Conservation (phyloP, 2,888 invertebrate species). For the Chaitophorus viminalis region DNA sequence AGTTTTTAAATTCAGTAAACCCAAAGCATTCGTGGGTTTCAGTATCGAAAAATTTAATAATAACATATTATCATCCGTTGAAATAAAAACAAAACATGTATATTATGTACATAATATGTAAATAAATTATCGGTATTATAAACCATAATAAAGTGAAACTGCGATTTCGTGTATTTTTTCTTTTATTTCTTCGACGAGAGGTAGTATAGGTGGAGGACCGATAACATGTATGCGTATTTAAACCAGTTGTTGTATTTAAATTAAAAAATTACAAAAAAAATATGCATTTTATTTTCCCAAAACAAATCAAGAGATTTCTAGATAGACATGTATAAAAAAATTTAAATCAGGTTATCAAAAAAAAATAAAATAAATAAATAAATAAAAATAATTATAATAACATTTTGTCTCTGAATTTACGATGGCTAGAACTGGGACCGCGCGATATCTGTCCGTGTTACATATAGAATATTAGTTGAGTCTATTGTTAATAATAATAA, state of each 20-base stretch:
- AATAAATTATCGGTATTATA: background rate
- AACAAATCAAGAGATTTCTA: conserved; percentile 15
- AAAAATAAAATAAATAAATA: background rate
- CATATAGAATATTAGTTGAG: background rate
- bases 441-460: background rate
- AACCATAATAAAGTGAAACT: conserved; percentile 36
- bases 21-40: background rate
- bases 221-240: conserved; percentile 16
- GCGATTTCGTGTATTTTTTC: background rate
- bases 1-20: conserved; percentile 5
- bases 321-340: background rate
- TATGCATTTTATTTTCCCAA: background rate
- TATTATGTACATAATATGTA: background rate
- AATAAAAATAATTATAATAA: background rate
- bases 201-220: background rate
- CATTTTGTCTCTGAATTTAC: conserved; percentile 27
- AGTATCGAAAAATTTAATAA: background rate
- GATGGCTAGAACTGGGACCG: background rate
- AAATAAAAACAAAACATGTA: conserved; percentile 6
- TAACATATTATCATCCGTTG: background rate
- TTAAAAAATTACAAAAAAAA: background rate
- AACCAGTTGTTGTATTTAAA: conserved; percentile 40
- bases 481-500: conserved; percentile 24
- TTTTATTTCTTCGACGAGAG: background rate
- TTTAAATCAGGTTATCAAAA: conserved; percentile 29